Evolutionary conservation across 1,140 invertebrate genomes (phyloP), one percentile per base, ranked within the genome.

Genomic region (Drosophila ercepeae): DNA sequence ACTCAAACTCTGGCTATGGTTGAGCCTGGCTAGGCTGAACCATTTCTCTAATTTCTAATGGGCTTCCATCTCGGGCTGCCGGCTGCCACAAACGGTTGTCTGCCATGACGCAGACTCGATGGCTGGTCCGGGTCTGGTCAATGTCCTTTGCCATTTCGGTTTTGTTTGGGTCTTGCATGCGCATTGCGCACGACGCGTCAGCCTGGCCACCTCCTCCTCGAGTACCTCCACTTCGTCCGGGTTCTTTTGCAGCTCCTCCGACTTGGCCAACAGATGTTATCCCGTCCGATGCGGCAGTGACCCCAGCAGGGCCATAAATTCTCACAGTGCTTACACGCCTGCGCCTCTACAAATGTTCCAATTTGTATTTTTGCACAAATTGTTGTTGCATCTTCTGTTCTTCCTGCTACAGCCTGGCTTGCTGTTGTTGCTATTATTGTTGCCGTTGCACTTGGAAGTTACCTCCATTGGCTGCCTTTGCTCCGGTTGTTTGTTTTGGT

Each of bases 341-440:
- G 75, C 67, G 59, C 64, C 54, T 79, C 75, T 60, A 64, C 79
- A 88, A 86, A 86, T 86, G 81, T 86, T 86, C 81, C 81, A 86
- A 86, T 86, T 86, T 86, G 81, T 86, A 86, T 86, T 86, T 86
- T 76, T 86, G 77, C 77, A 55, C 81, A 86, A 86, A 86, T 86
- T 86, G 81, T 86, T 79, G 75, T 53, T 58, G 64, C 53, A 60
- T 69, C 60, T 73, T 55, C 44, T 59, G 57, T 21, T 48, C 55
- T 53, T 72, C 71, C 42, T 60, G 71, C 14, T 53, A 19, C 13
- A 8, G 29, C 25, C 45, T n/a, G 11, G 29, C 36, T 57, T 60
- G 27, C 11, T 14, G 1, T 16, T 14, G 36, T 39, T 36, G n/a
- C 34, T 36, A 6, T 9, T 34, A n/a, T 36, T 36, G 34, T 39